These are phyloP conservation scores for Ooceraea biroi DNA, from an alignment of 1,140 invertebrate species.

Conservation along the genomic window DNA sequence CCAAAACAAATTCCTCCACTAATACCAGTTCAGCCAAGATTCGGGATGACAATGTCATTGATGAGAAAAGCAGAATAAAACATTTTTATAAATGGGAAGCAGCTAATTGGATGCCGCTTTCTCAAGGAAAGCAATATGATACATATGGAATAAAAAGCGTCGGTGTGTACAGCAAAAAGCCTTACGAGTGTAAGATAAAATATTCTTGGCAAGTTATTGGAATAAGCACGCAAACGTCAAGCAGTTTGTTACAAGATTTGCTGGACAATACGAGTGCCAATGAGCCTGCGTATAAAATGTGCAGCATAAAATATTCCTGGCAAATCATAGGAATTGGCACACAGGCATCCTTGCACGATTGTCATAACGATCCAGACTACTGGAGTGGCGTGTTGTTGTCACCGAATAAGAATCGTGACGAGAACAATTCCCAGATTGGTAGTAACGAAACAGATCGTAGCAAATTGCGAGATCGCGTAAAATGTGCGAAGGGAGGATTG, in stretches of 20 bases:
- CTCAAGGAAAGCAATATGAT: neutral
- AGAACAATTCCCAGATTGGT: neutral
- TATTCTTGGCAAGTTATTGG: slow-evolving; percentile 79
- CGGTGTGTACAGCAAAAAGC: neutral
- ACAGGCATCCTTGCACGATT: slow-evolving; percentile 64
- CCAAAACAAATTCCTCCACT: neutral
- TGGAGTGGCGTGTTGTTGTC: slow-evolving; percentile 62
- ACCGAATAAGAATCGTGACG: slow-evolving; percentile 25
- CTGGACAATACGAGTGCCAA: neutral
- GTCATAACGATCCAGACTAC: slow-evolving; percentile 54
- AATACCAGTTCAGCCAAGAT: neutral
- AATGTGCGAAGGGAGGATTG: neutral
- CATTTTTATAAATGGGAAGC: neutral
- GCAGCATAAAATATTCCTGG: slow-evolving; percentile 77
- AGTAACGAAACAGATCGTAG: neutral
- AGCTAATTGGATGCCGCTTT: neutral
- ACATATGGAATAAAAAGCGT: neutral
- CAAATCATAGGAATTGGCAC: slow-evolving; percentile 76
- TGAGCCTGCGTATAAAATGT: slow-evolving; percentile 29
- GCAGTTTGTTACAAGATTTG: slow-evolving; percentile 54
- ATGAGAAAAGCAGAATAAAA: neutral
- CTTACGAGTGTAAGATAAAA: slow-evolving; percentile 67
- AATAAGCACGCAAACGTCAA: slow-evolving; percentile 71
- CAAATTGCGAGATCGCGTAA: neutral
- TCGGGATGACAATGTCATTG: neutral